Evolutionary conservation across 35 echinoderm and acorn worm species (phyloP).

Genomic region (Ophioderma brevispina): DNA sequence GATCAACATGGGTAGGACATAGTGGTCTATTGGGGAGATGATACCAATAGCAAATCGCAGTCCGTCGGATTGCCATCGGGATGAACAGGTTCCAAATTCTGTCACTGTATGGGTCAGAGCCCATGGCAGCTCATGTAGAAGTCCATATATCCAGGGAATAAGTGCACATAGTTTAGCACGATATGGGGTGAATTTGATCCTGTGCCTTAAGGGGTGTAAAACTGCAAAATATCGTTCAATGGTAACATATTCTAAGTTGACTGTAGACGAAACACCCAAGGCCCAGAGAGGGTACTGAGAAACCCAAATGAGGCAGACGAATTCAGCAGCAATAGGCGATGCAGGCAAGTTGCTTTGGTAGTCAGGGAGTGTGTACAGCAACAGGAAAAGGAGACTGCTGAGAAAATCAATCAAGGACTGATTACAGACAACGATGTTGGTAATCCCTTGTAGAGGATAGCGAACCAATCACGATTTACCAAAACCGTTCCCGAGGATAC

Average conservation of each 20-base stretch:
- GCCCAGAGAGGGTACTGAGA: slow-evolving; percentile 67
- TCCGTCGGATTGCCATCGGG: neutral
- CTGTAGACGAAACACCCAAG: slow-evolving; percentile 33
- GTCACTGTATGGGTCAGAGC: slow-evolving; percentile 10
- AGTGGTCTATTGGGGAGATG: slow-evolving; percentile 14
- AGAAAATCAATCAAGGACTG: slow-evolving; percentile 74
- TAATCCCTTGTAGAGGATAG: slow-evolving; percentile 4
- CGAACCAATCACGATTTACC: slow-evolving; percentile 20
- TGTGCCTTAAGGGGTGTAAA: slow-evolving; percentile 53
- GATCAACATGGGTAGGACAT: slow-evolving; percentile 18
- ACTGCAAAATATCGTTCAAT: slow-evolving; percentile 66
- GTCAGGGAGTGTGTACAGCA: slow-evolving; percentile 12
- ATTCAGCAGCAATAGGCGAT: neutral
- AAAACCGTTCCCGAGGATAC: slow-evolving; percentile 45
- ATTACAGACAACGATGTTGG: slow-evolving; percentile 75
- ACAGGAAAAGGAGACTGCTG: slow-evolving; percentile 46
- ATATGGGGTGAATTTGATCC: neutral
- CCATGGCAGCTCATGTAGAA: slow-evolving; percentile 15
- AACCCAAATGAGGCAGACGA: slow-evolving; percentile 64
- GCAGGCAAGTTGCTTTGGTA: neutral
- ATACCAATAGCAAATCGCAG: slow-evolving; percentile 9
- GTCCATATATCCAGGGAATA: slow-evolving; percentile 41
- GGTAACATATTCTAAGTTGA: slow-evolving; percentile 64
- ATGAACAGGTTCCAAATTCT: slow-evolving; percentile 9
- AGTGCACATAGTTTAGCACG: slow-evolving; percentile 5